Percentiles rank a stretch among this genome's conserved stretches.
These are phyloP conservation scores for Chironomus striatipennis DNA, from an alignment of 1,140 invertebrate genomes.

Conservation along the genomic window DNA sequence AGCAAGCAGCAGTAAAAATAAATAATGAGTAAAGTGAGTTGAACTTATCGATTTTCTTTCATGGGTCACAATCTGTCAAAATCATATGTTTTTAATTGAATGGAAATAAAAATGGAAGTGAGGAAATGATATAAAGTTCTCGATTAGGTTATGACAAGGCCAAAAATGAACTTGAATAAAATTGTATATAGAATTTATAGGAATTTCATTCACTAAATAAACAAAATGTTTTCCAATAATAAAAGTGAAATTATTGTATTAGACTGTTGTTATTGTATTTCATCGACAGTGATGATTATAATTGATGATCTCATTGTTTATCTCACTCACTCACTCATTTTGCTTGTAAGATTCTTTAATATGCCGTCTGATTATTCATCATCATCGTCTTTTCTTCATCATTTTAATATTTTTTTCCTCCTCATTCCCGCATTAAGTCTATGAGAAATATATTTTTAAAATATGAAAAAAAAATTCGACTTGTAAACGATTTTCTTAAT, in stretches of 20 bases:
- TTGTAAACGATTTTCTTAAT: not conserved
- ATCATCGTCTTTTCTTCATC: not conserved
- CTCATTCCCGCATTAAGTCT: too few species aligned
- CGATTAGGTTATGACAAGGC: not conserved
- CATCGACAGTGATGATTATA: not conserved
- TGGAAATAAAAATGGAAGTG: not conserved
- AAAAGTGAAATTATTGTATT: constrained; percentile 8
- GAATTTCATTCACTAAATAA: too few species aligned
- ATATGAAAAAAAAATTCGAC: too few species aligned
- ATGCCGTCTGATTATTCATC: constrained; percentile 5
- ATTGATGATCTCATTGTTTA: constrained; percentile 2
- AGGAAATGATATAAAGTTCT: not conserved
- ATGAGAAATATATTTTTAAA: too few species aligned
- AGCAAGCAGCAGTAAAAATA: not conserved
- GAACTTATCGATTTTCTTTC: constrained; percentile 13
- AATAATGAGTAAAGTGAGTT: constrained; percentile 11
- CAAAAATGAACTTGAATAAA: not conserved
- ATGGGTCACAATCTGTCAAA: constrained; percentile 12
- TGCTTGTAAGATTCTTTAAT: not conserved
- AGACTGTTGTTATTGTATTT: not conserved
- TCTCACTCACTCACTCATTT: not conserved
- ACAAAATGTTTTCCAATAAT: too few species aligned
- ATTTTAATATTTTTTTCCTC: too few species aligned
- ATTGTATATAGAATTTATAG: not conserved
- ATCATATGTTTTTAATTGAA: constrained; percentile 11